Evolutionary conservation across 2,113 vertebrate species (phyloP).

Genomic region (Chionis minor): DNA sequence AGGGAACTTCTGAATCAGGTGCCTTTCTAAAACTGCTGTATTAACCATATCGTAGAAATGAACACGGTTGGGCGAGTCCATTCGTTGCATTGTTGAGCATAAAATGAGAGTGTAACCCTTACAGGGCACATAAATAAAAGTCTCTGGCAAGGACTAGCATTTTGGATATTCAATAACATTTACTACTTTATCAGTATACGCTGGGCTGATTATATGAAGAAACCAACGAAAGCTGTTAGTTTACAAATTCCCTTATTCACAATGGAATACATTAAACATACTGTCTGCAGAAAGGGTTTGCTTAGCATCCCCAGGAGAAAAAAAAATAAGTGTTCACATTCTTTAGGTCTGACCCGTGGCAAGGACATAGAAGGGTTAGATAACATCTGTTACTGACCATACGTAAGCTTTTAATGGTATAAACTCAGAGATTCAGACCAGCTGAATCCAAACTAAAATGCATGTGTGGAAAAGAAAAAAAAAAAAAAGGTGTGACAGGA

Average conservation of each 20-base stretch:
- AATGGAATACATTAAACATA: conserved; percentile 68
- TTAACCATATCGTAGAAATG: not conserved
- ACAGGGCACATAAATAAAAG: conserved; percentile 46
- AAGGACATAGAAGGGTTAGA: conserved; percentile 74
- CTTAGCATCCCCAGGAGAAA: conserved; percentile 70
- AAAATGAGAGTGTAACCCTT: not conserved
- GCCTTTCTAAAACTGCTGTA: not conserved
- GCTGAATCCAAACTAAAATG: conserved; percentile 82
- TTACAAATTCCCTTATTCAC: conserved; percentile 75
- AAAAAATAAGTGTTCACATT: conserved; percentile 82
- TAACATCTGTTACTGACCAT: conserved; percentile 78
- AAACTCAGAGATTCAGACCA: conserved; percentile 81
- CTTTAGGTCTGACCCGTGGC: conserved; percentile 85
- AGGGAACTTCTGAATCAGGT: not conserved
- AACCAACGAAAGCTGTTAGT: conserved; percentile 66
- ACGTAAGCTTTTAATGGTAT: conserved; percentile 73
- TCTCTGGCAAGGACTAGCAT: conserved; percentile 78
- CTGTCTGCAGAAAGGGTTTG: conserved; percentile 73
- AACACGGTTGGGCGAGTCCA: not conserved
- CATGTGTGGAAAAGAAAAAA: conserved; percentile 46
- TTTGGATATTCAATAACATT: conserved; percentile 70
- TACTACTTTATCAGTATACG: conserved; percentile 72
- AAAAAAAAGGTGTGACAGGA: not conserved
- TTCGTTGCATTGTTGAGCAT: conserved; percentile 35
- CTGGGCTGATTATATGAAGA: conserved; percentile 70